Evolutionary conservation across 2,113 vertebrate species (phyloP).

Genomic region (Myiagra hebetior): DNA sequence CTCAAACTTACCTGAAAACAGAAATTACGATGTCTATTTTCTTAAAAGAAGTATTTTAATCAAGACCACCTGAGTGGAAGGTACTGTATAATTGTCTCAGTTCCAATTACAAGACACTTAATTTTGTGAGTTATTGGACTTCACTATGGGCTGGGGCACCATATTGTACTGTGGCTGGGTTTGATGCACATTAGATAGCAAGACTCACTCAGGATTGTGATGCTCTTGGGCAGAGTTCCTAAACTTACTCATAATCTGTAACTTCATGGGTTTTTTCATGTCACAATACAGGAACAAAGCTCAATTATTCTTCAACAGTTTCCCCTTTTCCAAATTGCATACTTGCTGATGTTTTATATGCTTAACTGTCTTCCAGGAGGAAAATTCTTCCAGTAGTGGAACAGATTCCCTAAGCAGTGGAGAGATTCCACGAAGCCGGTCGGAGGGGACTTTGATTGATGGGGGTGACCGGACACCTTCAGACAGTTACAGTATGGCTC

Average conservation of each 20-base stretch:
- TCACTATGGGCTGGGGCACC: not conserved
- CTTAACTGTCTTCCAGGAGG: slow-evolving; percentile 65
- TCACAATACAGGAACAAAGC: not conserved
- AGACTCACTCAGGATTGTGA: not conserved
- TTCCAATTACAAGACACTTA: not conserved
- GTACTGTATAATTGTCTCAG: not conserved
- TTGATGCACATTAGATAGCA: not conserved
- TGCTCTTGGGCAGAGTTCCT: not conserved
- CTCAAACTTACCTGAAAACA: not conserved
- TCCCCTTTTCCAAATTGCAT: not conserved
- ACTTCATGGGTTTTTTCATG: not conserved
- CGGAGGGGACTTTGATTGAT: slow-evolving; percentile 88
- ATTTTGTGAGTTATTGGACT: not conserved
- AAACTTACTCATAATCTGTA: not conserved
- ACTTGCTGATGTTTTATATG: not conserved
- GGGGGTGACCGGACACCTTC: slow-evolving; percentile 68
- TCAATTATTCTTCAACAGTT: not conserved
- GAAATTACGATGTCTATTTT: not conserved
- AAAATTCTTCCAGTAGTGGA: slow-evolving; percentile 79
- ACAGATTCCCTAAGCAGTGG: slow-evolving; percentile 42
- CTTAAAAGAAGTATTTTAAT: not conserved
- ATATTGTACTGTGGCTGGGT: not conserved
- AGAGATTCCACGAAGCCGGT: slow-evolving; percentile 80
- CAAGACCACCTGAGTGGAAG: not conserved
- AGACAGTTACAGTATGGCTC: slow-evolving; percentile 66